Percentiles rank a stretch among this genome's conserved stretches.
Conservation (phyloP, 2,888 invertebrate species). For the Metallyticus violacea region DNA sequence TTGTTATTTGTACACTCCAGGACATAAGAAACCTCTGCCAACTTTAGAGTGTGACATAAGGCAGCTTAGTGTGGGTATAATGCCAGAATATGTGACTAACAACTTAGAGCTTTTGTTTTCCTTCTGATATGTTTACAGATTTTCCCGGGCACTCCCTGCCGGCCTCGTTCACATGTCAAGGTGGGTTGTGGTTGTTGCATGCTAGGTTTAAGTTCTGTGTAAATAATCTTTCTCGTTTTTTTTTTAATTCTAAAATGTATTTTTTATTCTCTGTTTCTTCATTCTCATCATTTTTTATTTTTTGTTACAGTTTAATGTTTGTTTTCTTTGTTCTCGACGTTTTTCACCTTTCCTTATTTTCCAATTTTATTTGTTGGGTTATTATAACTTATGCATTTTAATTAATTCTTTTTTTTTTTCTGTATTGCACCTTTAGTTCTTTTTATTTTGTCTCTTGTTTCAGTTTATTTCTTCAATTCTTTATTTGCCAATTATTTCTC, state of each 20-base stretch:
- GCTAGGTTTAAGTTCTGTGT: neutral
- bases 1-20: neutral
- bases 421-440: too few relatives aligned
- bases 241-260: neutral
- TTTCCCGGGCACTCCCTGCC: conserved; percentile 53
- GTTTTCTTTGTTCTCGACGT: neutral
- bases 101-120: neutral
- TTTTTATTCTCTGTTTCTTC: too few relatives aligned
- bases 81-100: neutral
- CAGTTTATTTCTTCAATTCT: too few relatives aligned
- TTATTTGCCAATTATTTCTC: too few relatives aligned
- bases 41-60: neutral
- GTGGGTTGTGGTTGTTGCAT: conserved; percentile 38
- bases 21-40: neutral
- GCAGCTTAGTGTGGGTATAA: neutral
- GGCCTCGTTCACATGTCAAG: conserved; percentile 50
- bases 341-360: too few relatives aligned
- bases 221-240: neutral
- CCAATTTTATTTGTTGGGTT: too few relatives aligned
- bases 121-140: conserved; percentile 42
- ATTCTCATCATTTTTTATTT: neutral
- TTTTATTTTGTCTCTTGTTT: too few relatives aligned
- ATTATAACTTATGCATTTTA: too few relatives aligned
- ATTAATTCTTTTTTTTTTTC: too few relatives aligned
- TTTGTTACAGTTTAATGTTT: neutral